Conservation (phyloP, 1,140 invertebrate genomes). For the Danaus melanippus region DNA sequence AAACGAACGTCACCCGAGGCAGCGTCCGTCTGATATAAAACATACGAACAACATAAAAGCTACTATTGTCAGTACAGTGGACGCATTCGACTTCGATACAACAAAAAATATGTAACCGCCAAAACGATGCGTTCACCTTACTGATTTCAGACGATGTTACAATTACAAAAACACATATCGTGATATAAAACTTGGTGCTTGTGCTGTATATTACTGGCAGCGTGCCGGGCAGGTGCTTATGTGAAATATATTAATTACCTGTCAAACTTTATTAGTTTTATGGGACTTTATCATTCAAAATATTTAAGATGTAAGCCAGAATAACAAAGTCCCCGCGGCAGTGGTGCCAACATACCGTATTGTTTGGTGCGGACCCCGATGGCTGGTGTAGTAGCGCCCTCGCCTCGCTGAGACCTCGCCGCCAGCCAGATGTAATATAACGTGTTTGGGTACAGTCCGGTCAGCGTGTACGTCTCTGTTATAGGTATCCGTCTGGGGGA, state of each 20-base stretch:
- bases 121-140: slow-evolving; percentile 41
- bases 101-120: background rate
- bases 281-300: slow-evolving; percentile 19
- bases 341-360: slow-evolving; percentile 87
- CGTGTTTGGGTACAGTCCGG: slow-evolving; percentile 93
- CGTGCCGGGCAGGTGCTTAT: slow-evolving; percentile 71
- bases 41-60: slow-evolving; percentile 68
- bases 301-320: background rate
- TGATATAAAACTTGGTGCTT: slow-evolving; percentile 69
- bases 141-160: slow-evolving; percentile 57
- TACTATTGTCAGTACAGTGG: slow-evolving; percentile 52
- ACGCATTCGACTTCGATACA: slow-evolving; percentile 31
- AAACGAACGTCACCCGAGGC: slow-evolving; percentile 38
- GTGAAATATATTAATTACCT: slow-evolving; percentile 67
- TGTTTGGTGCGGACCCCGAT: slow-evolving; percentile 95
- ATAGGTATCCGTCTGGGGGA: slow-evolving; percentile 79
- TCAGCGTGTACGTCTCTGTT: slow-evolving; percentile 88
- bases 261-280: slow-evolving; percentile 33
- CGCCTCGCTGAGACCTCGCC: slow-evolving; percentile 90
- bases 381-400: slow-evolving; percentile 95
- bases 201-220: slow-evolving; percentile 68
- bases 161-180: slow-evolving; percentile 65
- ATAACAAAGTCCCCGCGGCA: slow-evolving; percentile 3
- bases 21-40: slow-evolving; percentile 40
- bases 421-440: slow-evolving; percentile 97